Percentiles rank a stretch among this genome's conserved stretches.
Evolutionary conservation across 2,113 vertebrate genomes (phyloP).

Genomic region (Dipodomys ordii): DNA sequence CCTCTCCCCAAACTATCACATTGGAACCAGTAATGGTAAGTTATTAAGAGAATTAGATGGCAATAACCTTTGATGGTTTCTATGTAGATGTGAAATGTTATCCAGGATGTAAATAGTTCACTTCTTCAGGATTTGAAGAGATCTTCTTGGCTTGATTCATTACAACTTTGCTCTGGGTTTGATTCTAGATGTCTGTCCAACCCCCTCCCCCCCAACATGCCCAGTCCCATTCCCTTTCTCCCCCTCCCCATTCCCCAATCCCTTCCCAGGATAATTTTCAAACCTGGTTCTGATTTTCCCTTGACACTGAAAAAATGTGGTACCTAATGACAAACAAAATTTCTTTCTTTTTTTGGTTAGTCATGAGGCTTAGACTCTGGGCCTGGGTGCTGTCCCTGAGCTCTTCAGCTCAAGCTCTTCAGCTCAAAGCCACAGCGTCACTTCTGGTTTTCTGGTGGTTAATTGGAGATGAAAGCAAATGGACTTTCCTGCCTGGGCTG

Average conservation of each 20-base stretch:
- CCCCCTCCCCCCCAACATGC: too few species aligned
- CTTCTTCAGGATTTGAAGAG: background rate
- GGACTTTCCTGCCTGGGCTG: too few species aligned
- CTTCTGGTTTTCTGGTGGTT: too few species aligned
- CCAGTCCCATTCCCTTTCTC: too few species aligned
- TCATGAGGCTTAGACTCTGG: too few species aligned
- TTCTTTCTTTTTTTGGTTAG: too few species aligned
- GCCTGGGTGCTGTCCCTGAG: too few species aligned
- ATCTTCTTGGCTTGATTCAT: background rate
- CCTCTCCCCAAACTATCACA: too few species aligned
- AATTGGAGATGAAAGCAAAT: too few species aligned
- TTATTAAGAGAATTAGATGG: background rate
- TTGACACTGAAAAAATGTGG: background rate
- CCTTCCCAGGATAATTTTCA: background rate
- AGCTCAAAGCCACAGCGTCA: too few species aligned
- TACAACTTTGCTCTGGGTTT: background rate
- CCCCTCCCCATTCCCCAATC: too few species aligned
- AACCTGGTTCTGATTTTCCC: background rate
- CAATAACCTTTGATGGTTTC: background rate
- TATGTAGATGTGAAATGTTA: background rate
- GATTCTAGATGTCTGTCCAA: background rate
- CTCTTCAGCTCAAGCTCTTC: too few species aligned
- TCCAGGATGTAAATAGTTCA: background rate
- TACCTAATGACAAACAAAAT: background rate
- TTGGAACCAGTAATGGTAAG: background rate